Percentiles rank a stretch among this genome's conserved stretches.
phyloP scores from a whole-genome alignment of 2,113 vertebrate species.

The Mormoops blainvillei region DNA sequence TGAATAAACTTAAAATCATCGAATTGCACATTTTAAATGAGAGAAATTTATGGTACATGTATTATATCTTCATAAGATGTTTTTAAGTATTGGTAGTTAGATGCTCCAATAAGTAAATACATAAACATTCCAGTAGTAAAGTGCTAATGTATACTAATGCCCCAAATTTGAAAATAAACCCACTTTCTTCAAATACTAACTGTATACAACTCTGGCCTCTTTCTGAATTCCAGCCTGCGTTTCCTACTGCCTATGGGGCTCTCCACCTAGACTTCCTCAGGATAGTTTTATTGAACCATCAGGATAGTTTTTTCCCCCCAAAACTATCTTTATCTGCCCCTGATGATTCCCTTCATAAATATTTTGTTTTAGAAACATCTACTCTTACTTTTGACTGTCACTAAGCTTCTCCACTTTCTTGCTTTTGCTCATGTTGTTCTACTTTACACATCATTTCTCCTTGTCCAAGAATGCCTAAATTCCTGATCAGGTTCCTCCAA shows the following conservation, averaged over 20 bases:
- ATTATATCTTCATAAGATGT: background rate
- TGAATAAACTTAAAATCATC: background rate
- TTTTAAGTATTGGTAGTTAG: background rate
- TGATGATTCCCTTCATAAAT: background rate
- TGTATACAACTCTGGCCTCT: background rate
- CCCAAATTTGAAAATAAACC: background rate
- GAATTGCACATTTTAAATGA: background rate
- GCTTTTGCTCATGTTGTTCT: background rate
- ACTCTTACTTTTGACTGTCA: background rate
- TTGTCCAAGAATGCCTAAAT: background rate
- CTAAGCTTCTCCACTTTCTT: background rate
- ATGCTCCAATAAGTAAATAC: background rate
- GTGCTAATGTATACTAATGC: background rate
- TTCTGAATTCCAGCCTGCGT: background rate
- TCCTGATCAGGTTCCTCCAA: background rate
- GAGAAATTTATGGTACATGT: background rate
- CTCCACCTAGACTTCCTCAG: background rate
- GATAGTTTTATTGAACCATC: background rate
- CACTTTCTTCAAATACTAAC: background rate
- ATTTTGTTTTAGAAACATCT: background rate
- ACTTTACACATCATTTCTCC: background rate
- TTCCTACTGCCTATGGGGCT: background rate
- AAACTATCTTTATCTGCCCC: background rate
- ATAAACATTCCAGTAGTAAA: background rate
- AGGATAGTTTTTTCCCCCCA: background rate